Conservation (phyloP, 2,113 vertebrate species). For the Gobio gobio region DNA sequence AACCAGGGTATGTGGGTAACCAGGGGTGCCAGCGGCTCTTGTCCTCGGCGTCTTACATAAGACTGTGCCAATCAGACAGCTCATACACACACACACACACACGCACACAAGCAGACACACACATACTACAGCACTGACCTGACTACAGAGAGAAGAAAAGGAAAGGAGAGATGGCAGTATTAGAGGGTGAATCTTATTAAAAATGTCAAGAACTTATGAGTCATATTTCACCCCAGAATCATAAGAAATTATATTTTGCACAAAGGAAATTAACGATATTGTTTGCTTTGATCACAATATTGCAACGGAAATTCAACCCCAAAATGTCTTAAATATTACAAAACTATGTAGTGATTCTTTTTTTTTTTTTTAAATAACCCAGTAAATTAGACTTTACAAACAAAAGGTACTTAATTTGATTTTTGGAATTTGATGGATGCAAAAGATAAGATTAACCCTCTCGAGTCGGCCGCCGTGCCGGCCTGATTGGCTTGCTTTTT, state of each 20-base stretch:
- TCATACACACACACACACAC: background rate
- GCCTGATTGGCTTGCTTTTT: too few species aligned
- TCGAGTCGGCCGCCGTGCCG: too few species aligned
- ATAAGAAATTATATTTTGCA: background rate
- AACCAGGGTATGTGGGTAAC: conserved; percentile 31
- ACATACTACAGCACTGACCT: background rate
- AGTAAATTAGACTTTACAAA: background rate
- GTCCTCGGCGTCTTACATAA: conserved; percentile 41
- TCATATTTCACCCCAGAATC: background rate
- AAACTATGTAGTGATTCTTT: too few species aligned
- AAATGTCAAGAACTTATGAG: background rate
- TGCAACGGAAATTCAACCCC: background rate
- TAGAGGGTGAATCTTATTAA: background rate
- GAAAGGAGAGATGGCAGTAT: background rate
- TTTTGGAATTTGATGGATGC: background rate
- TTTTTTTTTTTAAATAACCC: background rate
- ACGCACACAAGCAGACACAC: background rate
- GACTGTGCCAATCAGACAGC: conserved; percentile 23
- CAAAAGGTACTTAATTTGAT: background rate
- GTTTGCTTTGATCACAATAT: background rate
- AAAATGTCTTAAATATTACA: too few species aligned
- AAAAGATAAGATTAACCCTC: background rate
- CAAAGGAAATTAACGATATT: background rate
- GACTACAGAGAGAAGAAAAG: background rate
- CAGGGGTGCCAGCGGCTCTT: conserved; percentile 35